Evolutionary conservation across 2,113 vertebrate species (phyloP).

Genomic region (Caloenas nicobarica): DNA sequence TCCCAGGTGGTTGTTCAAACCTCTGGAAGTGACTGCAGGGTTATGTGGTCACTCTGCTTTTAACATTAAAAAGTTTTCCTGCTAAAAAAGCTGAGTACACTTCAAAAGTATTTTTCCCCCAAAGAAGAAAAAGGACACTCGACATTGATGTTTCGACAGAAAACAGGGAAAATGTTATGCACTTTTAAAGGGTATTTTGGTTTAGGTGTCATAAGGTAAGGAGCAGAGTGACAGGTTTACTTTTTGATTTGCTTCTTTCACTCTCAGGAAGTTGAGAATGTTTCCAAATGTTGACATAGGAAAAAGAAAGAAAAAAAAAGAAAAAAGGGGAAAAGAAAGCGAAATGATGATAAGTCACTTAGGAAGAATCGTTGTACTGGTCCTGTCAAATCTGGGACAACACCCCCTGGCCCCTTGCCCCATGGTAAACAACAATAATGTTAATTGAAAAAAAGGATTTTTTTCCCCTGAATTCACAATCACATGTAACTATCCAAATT

Average conservation of each 20-base stretch:
- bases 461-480: not conserved
- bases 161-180: rapidly evolving
- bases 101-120: not conserved
- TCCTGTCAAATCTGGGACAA: not conserved
- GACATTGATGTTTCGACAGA: not conserved
- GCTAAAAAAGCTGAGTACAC: not conserved
- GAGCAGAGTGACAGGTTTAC: not conserved
- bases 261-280: not conserved
- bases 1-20: not conserved
- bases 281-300: not conserved
- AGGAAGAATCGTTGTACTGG: too few relatives aligned
- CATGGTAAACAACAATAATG: not conserved
- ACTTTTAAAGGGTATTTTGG: not conserved
- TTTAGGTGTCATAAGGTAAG: not conserved
- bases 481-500: rapidly evolving
- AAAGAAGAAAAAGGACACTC: not conserved
- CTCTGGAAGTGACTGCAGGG: not conserved
- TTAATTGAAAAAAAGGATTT: not conserved
- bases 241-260: not conserved
- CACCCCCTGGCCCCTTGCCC: not conserved
- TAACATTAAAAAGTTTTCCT: not conserved
- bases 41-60: not conserved
- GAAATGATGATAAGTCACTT: not conserved
- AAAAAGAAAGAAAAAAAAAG: too few relatives aligned
- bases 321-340: rapidly evolving